Evolutionary conservation across 2,113 vertebrate species (phyloP).

Genomic region (Typhlomys cinereus): DNA sequence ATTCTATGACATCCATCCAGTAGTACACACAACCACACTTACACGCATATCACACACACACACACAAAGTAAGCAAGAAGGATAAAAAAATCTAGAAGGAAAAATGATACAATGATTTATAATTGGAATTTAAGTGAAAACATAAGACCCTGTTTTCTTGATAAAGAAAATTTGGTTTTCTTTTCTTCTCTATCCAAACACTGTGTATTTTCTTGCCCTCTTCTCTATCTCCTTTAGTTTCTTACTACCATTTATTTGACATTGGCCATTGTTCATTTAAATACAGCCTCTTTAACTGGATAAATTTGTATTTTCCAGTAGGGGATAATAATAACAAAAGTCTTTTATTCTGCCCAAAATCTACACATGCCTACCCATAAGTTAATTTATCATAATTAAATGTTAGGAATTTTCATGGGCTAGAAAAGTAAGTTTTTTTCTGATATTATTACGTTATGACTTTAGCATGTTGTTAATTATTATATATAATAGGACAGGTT

Average conservation of each 20-base stretch:
- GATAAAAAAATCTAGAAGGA: too few species aligned
- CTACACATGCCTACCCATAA: neutral
- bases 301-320: constrained; percentile 30
- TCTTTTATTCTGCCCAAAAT: neutral
- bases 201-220: neutral
- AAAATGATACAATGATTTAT: neutral
- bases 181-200: neutral
- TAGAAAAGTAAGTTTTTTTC: neutral
- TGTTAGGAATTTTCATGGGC: constrained; percentile 8
- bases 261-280: constrained; percentile 19
- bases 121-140: constrained; percentile 27
- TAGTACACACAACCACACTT: too few species aligned
- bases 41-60: too few species aligned
- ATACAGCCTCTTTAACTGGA: constrained; percentile 21
- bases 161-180: neutral
- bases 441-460: neutral
- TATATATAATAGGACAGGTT: neutral
- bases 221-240: neutral
- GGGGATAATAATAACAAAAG: neutral
- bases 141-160: neutral
- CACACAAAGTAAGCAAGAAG: too few species aligned
- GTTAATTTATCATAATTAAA: constrained; percentile 13
- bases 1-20: too few species aligned
- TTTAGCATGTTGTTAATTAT: neutral
- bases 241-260: neutral